Conservation (phyloP, 1,140 invertebrate genomes). For the Lanistes nyassanus region DNA sequence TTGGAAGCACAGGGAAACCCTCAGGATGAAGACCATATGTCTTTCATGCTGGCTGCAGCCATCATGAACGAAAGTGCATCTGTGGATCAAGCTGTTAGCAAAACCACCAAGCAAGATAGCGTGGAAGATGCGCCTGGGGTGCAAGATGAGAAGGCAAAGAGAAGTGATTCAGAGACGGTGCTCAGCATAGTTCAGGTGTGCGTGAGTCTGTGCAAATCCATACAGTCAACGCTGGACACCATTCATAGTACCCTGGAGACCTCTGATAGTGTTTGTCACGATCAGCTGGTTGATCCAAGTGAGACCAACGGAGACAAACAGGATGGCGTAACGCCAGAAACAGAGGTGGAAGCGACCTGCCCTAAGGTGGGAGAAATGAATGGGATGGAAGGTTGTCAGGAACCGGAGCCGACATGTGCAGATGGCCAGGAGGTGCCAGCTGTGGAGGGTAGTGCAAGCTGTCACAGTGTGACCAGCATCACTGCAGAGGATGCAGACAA, state of each 20-base stretch:
- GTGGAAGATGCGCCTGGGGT: too few relatives aligned
- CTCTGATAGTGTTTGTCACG: neutral
- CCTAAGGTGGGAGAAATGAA: too few relatives aligned
- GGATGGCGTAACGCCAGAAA: neutral
- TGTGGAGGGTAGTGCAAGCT: neutral
- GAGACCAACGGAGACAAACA: conserved; percentile 2
- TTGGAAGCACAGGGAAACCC: neutral
- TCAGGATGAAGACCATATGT: conserved; percentile 17
- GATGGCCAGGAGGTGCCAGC: too few relatives aligned
- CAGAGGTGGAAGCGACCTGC: too few relatives aligned
- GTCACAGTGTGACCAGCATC: too few relatives aligned
- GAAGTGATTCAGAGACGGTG: neutral
- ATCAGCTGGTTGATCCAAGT: neutral
- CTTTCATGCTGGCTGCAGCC: conserved; percentile 17
- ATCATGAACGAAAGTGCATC: neutral
- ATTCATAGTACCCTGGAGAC: neutral
- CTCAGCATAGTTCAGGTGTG: neutral
- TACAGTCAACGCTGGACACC: neutral
- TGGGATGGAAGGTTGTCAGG: too few relatives aligned
- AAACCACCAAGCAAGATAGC: too few relatives aligned
- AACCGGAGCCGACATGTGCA: too few relatives aligned
- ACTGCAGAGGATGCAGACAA: neutral
- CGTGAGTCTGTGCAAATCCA: neutral
- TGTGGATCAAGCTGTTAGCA: too few relatives aligned
- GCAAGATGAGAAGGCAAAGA: neutral